Percentiles rank a stretch among this genome's conserved stretches.
Conservation (phyloP, 2,888 invertebrate species). For the Dynastes tityus region DNA sequence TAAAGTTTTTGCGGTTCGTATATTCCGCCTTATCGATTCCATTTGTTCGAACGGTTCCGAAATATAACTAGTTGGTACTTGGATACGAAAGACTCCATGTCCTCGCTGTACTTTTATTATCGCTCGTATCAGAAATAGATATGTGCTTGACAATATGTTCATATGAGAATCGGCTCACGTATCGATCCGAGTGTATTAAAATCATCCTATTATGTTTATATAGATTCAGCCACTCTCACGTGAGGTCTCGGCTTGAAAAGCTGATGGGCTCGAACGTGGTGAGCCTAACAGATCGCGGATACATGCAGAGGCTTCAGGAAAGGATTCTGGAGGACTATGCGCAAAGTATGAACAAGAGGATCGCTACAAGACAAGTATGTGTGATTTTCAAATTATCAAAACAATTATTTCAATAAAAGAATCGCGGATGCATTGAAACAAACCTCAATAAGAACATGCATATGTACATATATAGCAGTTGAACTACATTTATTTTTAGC, state of each 20-base stretch:
- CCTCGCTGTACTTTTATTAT: conserved; percentile 22
- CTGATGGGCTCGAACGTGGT: conserved; percentile 82
- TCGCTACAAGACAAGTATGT: conserved; percentile 77
- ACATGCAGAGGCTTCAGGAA: conserved; percentile 79
- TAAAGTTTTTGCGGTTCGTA: conserved; percentile 30
- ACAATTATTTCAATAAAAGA: too few species aligned
- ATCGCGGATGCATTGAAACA: too few species aligned
- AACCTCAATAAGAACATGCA: too few species aligned
- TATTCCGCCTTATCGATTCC: conserved; percentile 38
- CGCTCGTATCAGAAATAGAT: conserved; percentile 16
- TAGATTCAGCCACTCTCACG: conserved; percentile 78
- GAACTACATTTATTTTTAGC: too few species aligned
- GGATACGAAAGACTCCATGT: conserved; percentile 37
- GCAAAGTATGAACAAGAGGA: conserved; percentile 77
- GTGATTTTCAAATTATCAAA: conserved; percentile 22
- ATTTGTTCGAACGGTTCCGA: conserved; percentile 8
- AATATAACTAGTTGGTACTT: conserved; percentile 41
- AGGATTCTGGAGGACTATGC: conserved; percentile 78
- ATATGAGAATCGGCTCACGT: neutral
- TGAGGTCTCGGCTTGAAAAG: conserved; percentile 78
- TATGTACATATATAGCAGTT: too few species aligned
- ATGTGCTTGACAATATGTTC: conserved; percentile 3
- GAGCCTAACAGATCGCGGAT: conserved; percentile 78
- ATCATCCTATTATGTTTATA: conserved; percentile 49
- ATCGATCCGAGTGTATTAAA: conserved; percentile 20